These are phyloP conservation scores for Macropus fuliginosus DNA, from an alignment of 2,797 vertebrate species.

Conservation along the genomic window DNA sequence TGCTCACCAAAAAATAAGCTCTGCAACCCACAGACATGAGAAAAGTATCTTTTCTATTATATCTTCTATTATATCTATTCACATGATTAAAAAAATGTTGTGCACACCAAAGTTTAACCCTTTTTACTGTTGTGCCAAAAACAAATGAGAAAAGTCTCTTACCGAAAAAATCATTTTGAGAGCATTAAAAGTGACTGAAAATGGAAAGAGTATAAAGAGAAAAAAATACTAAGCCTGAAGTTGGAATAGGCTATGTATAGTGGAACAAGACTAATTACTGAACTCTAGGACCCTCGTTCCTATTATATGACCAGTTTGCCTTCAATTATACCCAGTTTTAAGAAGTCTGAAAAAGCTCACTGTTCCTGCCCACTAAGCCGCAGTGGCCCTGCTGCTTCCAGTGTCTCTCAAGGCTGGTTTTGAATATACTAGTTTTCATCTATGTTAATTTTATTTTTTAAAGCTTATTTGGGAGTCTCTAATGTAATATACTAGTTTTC, in stretches of 20 bases:
- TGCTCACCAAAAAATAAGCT: not conserved
- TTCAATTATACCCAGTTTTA: constrained; percentile 22
- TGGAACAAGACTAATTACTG: not conserved
- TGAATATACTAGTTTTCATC: not conserved
- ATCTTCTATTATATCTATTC: not conserved
- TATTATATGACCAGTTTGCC: not conserved
- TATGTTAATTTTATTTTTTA: constrained; percentile 34
- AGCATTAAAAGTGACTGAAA: not conserved
- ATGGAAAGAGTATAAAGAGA: not conserved
- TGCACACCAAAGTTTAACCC: not conserved
- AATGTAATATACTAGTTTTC: not conserved
- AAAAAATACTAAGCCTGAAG: not conserved
- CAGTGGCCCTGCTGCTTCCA: not conserved
- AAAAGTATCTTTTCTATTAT: not conserved
- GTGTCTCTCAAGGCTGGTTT: not conserved
- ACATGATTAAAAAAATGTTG: not conserved
- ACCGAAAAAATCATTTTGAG: not conserved
- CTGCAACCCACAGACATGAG: not conserved
- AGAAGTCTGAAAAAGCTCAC: constrained; percentile 2
- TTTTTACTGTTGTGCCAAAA: not conserved
- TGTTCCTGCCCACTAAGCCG: not conserved
- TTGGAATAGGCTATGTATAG: not conserved
- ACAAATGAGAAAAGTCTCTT: not conserved
- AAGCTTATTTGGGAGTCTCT: not conserved
- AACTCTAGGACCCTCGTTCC: not conserved